Evolutionary conservation across 2,888 invertebrate species (phyloP).

Genomic region (Drosophila setosimentum): DNA sequence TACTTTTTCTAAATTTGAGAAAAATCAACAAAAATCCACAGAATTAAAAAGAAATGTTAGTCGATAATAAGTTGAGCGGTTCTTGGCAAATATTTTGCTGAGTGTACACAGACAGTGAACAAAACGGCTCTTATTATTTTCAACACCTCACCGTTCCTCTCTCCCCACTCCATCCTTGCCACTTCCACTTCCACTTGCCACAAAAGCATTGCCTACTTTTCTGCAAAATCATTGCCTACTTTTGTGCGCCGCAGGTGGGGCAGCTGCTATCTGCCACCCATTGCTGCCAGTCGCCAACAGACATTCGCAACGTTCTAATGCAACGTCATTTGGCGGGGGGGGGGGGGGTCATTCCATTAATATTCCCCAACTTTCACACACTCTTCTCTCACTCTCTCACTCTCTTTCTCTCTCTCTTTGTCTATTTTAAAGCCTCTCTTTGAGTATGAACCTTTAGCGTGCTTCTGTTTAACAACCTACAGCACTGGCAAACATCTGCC

Average conservation of each 20-base stretch:
- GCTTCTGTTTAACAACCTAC: slow-evolving; percentile 37
- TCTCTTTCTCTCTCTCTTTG: neutral
- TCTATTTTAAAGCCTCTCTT: neutral
- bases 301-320: slow-evolving; percentile 36
- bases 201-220: slow-evolving; percentile 57
- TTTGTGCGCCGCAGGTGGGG: slow-evolving; percentile 56
- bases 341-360: slow-evolving; percentile 15
- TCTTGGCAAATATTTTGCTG: neutral
- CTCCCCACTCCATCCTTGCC: neutral
- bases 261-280: neutral
- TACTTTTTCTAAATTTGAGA: neutral
- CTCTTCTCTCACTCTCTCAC: neutral
- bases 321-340: slow-evolving; percentile 20
- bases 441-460: slow-evolving; percentile 45
- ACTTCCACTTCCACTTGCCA: slow-evolving; percentile 15
- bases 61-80: neutral
- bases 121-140: slow-evolving; percentile 50
- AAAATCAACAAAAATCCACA: neutral
- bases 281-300: slow-evolving; percentile 15
- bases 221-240: slow-evolving; percentile 60
- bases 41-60: neutral
- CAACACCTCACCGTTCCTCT: neutral
- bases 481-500: slow-evolving; percentile 10
- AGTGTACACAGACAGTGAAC: slow-evolving; percentile 45
- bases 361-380: slow-evolving; percentile 6